These are phyloP conservation scores for Tragelaphus buxtoni DNA, from an alignment of 2,113 vertebrate genomes.

Conservation along the genomic window DNA sequence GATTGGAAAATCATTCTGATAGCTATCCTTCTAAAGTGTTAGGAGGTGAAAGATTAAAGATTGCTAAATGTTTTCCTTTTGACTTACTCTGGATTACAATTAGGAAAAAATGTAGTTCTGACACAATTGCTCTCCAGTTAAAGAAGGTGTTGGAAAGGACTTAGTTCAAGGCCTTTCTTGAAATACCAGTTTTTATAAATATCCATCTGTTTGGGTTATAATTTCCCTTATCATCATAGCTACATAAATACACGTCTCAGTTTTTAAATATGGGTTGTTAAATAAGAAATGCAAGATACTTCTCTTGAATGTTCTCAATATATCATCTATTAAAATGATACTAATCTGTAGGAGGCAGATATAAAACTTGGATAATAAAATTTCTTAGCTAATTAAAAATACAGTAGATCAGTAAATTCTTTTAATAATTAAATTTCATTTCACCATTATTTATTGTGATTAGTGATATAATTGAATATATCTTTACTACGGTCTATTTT, in stretches of 20 bases:
- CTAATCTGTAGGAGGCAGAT: constrained; percentile 4
- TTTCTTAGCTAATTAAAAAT: background rate
- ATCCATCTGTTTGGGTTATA: constrained; percentile 21
- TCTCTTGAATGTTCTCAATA: background rate
- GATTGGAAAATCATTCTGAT: constrained; percentile 8
- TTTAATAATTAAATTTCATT: constrained; percentile 22
- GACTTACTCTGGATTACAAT: background rate
- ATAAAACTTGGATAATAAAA: constrained; percentile 22
- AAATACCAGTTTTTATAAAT: constrained; percentile 44
- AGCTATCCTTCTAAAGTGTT: constrained; percentile 3
- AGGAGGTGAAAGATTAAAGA: background rate
- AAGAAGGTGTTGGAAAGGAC: background rate
- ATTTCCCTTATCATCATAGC: constrained; percentile 25
- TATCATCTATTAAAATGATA: constrained; percentile 7
- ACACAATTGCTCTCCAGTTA: background rate
- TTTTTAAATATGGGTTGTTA: constrained; percentile 35
- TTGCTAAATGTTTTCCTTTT: background rate
- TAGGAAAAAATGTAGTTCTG: background rate
- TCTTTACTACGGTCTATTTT: background rate
- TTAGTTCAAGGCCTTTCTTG: background rate
- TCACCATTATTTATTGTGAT: constrained; percentile 8
- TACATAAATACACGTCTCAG: background rate
- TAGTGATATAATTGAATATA: background rate
- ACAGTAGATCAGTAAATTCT: background rate
- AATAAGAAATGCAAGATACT: constrained; percentile 31